These are phyloP conservation scores for Bombus confusus DNA, from an alignment of 1,140 invertebrate species.

Conservation along the genomic window DNA sequence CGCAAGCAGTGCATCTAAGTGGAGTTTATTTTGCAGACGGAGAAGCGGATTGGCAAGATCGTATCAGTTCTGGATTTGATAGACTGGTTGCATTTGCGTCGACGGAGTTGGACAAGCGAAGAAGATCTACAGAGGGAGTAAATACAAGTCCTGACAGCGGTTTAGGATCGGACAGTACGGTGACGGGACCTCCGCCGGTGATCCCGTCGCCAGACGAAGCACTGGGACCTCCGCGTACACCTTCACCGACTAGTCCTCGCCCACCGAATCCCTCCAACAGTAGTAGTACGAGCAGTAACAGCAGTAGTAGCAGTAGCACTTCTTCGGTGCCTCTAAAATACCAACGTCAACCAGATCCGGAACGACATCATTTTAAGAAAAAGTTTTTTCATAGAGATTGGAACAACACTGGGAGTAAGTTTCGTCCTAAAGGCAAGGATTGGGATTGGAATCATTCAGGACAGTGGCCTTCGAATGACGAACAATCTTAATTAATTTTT, in stretches of 20 bases:
- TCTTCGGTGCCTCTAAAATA: slow-evolving; percentile 84
- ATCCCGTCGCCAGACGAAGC: slow-evolving; percentile 83
- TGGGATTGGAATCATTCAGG: slow-evolving; percentile 87
- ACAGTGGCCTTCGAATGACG: slow-evolving; percentile 77
- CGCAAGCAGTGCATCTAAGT: slow-evolving; percentile 29
- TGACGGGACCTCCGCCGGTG: slow-evolving; percentile 83
- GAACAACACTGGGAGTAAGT: slow-evolving; percentile 85
- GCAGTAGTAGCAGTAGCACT: slow-evolving; percentile 21
- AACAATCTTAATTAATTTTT: slow-evolving; percentile 74
- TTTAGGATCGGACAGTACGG: slow-evolving; percentile 86
- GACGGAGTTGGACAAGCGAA: slow-evolving; percentile 91
- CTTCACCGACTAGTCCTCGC: slow-evolving; percentile 85
- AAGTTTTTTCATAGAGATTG: slow-evolving; percentile 89
- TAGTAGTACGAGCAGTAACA: slow-evolving; percentile 52
- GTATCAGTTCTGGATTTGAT: slow-evolving; percentile 93
- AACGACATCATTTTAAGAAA: slow-evolving; percentile 90
- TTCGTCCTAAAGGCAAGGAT: slow-evolving; percentile 89
- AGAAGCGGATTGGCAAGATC: slow-evolving; percentile 91
- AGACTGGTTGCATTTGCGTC: slow-evolving; percentile 93
- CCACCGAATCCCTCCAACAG: slow-evolving; percentile 76
- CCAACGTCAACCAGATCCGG: slow-evolving; percentile 84
- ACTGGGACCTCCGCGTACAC: slow-evolving; percentile 85
- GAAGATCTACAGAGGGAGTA: slow-evolving; percentile 89
- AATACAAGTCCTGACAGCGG: slow-evolving; percentile 91
- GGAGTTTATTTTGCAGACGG: slow-evolving; percentile 79